phyloP scores from a whole-genome alignment of 2,797 vertebrate species.

The Falco rusticolus region DNA sequence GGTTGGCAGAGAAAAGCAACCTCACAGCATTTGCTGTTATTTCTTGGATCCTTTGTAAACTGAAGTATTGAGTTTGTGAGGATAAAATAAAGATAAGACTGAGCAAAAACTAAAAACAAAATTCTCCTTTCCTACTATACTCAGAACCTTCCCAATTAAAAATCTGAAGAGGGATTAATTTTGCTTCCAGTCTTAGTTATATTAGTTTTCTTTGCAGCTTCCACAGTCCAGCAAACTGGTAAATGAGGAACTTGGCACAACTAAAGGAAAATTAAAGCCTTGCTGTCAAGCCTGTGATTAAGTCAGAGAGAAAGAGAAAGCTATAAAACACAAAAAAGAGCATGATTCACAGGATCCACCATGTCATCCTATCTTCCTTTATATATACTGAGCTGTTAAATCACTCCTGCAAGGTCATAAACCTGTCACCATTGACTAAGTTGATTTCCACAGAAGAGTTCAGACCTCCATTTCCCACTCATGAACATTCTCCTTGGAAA shows the following conservation, averaged over 20 bases:
- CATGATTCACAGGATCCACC: slow-evolving; percentile 33
- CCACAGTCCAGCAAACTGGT: background rate
- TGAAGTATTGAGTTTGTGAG: background rate
- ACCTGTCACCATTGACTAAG: background rate
- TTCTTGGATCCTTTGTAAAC: background rate
- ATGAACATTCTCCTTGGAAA: background rate
- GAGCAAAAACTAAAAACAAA: background rate
- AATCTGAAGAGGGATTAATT: background rate
- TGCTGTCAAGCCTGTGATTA: slow-evolving; percentile 1
- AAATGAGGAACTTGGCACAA: slow-evolving; percentile 17
- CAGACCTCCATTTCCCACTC: background rate
- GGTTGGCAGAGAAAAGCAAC: slow-evolving; percentile 28
- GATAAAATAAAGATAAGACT: background rate
- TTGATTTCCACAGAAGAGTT: background rate
- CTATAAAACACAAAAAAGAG: slow-evolving; percentile 3
- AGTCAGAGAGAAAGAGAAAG: background rate
- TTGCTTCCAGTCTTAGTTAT: background rate
- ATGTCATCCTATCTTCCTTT: slow-evolving; percentile 2
- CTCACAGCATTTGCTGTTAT: background rate
- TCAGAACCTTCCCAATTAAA: background rate
- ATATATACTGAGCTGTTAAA: background rate
- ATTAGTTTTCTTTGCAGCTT: background rate
- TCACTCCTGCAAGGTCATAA: background rate
- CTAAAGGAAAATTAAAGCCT: slow-evolving; percentile 26
- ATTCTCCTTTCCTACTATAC: background rate